These are phyloP conservation scores for Scytalopus superciliaris DNA, from an alignment of 2,113 vertebrate species.

Conservation along the genomic window DNA sequence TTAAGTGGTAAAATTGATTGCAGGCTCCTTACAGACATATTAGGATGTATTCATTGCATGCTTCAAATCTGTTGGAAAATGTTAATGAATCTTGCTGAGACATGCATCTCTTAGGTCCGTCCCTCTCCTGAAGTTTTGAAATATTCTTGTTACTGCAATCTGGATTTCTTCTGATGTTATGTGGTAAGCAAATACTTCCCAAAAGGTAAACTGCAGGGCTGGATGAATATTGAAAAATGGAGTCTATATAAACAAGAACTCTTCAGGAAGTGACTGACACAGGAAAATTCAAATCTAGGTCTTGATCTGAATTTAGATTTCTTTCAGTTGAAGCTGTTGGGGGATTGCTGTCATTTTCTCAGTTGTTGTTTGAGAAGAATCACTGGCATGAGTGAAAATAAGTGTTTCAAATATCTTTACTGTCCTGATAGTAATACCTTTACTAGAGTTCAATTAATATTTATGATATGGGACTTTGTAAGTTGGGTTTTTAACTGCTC, in stretches of 20 bases:
- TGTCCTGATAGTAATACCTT: too few relatives aligned
- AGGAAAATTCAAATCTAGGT: neutral
- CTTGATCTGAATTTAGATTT: neutral
- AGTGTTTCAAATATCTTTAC: neutral
- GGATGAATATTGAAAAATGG: neutral
- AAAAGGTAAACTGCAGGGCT: neutral
- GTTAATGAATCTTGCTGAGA: neutral
- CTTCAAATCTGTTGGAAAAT: neutral
- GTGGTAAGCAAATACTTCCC: neutral
- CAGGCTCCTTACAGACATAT: neutral
- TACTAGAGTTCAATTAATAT: neutral
- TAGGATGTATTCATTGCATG: neutral
- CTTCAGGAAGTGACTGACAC: neutral
- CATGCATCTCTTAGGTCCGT: neutral
- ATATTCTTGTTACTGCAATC: neutral
- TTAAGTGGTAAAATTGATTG: neutral
- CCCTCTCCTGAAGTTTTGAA: neutral
- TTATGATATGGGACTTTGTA: neutral
- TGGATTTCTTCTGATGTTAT: neutral
- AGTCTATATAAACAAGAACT: neutral
- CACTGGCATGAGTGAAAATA: neutral
- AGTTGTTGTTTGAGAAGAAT: neutral
- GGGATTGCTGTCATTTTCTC: neutral
- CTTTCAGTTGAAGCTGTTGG: neutral
- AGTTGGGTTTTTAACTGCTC: neutral